Base-by-base conservation (phyloP, 2,797 vertebrate genomes). In the Pangasius larnaudii region DNA sequence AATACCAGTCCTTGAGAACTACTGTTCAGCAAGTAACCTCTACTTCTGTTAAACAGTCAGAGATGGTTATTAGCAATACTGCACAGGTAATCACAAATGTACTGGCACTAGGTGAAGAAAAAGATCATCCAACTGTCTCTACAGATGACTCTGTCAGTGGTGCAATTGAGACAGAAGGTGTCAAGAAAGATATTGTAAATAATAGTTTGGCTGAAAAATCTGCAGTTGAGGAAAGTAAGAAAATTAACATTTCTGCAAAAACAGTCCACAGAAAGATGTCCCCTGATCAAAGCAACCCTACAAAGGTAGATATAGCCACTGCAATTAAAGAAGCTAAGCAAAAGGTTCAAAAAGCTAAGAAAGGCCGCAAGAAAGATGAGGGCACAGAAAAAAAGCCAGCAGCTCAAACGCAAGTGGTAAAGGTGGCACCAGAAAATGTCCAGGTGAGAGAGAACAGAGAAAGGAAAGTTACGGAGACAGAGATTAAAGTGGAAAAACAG, bases 251-350 rank as follows among this genome's bases (percentile, higher is more conserved):
- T 39, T 69, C 87, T 77, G 53, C 67, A 88, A 13, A 91, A 86
- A 91, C 89, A 90, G 87, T 88, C 84, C 85, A 92, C 24, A 90
- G 83, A 27, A 91, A 94, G 86, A 79, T 46, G 3, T 82, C 89
- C 71, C 51, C 83, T 56, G 85, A 90, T 78, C 67, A 85, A 33
- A 78, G 88, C 39, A 91, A 92, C 90, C 92, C 69, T 89, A 93
- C 93, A 90, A 90, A 91, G 58, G 27, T 27, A 53, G 91, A 89
- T 49, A 93, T 94, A 85, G 93, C 91, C 88, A 93, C 92, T 92
- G 95, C 92, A 90, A 91, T 91, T 13, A 96, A 94, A 88, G 90
- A 93, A 69, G 88, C 91, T 46, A 95, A 95, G 86, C 93, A 93
- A 83, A 92, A 94, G 39, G 77, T 65, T 72, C 88, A 86, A 59